Evolutionary conservation across 2,113 vertebrate species (phyloP), one percentile per base, ranked within the genome.

Genomic region (Antigone vipio): DNA sequence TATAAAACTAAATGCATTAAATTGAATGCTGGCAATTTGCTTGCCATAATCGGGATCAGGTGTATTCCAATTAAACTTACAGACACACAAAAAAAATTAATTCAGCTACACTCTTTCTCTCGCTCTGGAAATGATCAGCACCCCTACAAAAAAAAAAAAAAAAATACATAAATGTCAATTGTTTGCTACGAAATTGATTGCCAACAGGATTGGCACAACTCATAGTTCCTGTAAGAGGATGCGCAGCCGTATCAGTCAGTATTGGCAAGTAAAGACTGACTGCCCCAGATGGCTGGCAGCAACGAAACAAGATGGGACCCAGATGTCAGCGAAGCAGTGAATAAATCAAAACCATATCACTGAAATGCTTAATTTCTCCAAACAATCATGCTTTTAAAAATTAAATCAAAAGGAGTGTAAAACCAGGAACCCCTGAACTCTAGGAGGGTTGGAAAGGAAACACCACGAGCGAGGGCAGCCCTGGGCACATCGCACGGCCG

Each of bases 271-370:
- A 16, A 19, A 84, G 89, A 20, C 87, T 89, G 87, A 45, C 63
- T 88, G 81, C 74, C 83, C 86, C 97, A 97, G 95, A 93, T 97
- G 96, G 97, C 81, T 91, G 66, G 82, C 87, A 91, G 62, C 18
- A 3, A 55, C 75, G 50, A 73, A 50, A 89, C 63, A n/a, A 24
- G 67, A 75, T 47, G 93, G 91, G 94, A 88, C 95, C 87, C 96
- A 95, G 95, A 90, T 96, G 95, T 38, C 95, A 95, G 76, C 0
- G 0, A n/a, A 76, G 74, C 89, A 67, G 75, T 10, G 32, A 92
- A 72, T 89, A 89, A 88, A 69, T 53, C 78, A 38, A 69, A 92
- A 81, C 77, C 47, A 1, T 38, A 86, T 50, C 83, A 32, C 67
- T 55, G 55, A 85, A 77, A 88, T 3, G 81, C 81, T 93, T 40